Evolutionary conservation across 1,140 invertebrate genomes (phyloP), one percentile per base, ranked within the genome.

Genomic region (Calliopsis andreniformis): DNA sequence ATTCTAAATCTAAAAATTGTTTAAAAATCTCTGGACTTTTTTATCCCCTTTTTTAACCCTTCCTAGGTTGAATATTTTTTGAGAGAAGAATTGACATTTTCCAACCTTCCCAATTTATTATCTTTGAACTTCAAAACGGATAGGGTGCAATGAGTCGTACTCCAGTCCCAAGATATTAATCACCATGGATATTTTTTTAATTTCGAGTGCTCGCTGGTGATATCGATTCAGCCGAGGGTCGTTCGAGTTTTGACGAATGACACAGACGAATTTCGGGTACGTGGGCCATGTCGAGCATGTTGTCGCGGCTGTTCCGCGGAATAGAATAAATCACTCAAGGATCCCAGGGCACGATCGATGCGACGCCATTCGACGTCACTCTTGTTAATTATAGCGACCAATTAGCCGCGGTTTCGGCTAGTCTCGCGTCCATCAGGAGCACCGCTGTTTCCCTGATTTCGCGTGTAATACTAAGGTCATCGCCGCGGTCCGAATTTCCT

Each of bases 371-470:
- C 81, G 53, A 73, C 78, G 75, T 78, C 79, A 63, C 71, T 79
- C 85, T 76, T 86, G 87, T 88, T 88, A 89, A 88, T 89, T 88
- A 88, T 88, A 84, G 86, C 84, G 81, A 73, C 83, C 87, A 88
- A 89, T 89, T 89, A 88, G 82, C 84, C 84, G 63, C 62, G 78
- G 73, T 72, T 81, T 82, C 55, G 58, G 35, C 64, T 18, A 28
- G 30, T 28, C 76, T 56, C 25, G 20, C 67, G 67, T 62, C 73
- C 73, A 51, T 76, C 73, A 62, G 32, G 20, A 43, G 14, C 61
- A 43, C 10, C 43, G 47, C 56, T 45, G 39, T 64, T 64, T 42
- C 35, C 12, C 7, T 39, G 1, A 18, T 30, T 53, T 32, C 30
- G 5, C 58, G 32, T 12, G 20, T 18, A n/a, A n/a, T n/a, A 10